Conservation (phyloP, 2,113 vertebrate species). For the Rhinolophus ferrumequinum region DNA sequence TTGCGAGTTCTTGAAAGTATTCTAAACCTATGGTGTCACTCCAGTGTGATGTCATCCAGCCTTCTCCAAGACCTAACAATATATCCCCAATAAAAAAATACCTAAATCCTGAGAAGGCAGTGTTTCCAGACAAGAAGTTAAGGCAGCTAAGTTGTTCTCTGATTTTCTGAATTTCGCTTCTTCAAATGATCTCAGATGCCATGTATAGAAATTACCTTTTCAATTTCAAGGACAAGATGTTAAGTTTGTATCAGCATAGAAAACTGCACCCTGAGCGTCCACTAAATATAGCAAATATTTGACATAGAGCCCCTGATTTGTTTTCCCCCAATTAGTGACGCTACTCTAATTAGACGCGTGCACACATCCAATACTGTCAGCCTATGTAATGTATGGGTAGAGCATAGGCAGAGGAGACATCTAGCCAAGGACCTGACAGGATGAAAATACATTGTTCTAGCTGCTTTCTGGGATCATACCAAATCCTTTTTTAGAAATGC, state of each 20-base stretch:
- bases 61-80: neutral
- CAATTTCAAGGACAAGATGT: constrained; percentile 10
- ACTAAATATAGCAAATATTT: neutral
- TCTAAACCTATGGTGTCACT: neutral
- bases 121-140: neutral
- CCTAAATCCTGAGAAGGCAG: neutral
- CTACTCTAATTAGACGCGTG: neutral
- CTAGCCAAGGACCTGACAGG: neutral
- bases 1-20: neutral
- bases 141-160: neutral
- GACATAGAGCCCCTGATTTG: neutral
- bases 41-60: neutral
- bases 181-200: neutral
- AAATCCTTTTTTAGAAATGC: neutral
- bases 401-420: neutral
- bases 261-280: neutral
- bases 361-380: neutral
- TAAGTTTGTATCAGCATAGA: neutral
- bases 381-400: no score
- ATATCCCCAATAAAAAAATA: neutral
- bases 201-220: neutral
- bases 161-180: constrained; percentile 49
- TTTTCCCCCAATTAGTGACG: neutral
- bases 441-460: neutral
- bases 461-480: neutral